Evolutionary conservation across 2,113 vertebrate species (phyloP).

Genomic region (Corvus moneduloides): DNA sequence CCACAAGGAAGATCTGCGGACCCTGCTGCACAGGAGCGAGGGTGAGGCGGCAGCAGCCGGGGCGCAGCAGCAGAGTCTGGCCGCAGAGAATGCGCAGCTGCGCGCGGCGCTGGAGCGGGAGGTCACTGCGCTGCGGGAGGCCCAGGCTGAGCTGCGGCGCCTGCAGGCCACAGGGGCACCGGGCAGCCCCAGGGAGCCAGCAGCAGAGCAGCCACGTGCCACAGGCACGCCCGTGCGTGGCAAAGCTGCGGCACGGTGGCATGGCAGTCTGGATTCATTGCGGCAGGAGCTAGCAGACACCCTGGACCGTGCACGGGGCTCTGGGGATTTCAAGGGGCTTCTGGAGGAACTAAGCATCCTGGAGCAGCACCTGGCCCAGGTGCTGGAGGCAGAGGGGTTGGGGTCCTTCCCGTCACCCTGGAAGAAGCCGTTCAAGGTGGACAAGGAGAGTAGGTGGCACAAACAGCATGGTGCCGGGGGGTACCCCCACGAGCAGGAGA

Average conservation of each 20-base stretch:
- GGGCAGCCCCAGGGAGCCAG: not conserved
- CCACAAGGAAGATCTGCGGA: constrained; percentile 75
- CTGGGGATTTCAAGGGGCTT: not conserved
- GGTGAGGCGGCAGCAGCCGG: not conserved
- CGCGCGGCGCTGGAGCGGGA: constrained; percentile 64
- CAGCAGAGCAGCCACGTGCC: not conserved
- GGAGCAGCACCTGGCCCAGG: constrained; percentile 54
- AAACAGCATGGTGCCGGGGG: not conserved
- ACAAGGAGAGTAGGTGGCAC: not conserved
- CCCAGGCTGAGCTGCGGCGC: constrained; percentile 78
- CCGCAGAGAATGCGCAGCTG: constrained; percentile 1
- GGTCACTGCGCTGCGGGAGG: constrained; percentile 60
- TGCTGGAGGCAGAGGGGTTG: not conserved
- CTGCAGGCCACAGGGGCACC: constrained; percentile 63
- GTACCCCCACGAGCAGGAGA: not conserved
- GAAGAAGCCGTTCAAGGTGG: not conserved
- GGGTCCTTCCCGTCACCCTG: not conserved
- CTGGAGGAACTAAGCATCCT: constrained; percentile 16
- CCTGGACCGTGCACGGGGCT: not conserved
- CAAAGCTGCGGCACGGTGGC: not conserved
- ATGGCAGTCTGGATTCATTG: constrained; percentile 2
- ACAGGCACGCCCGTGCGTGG: not conserved
- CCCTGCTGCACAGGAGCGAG: constrained; percentile 9
- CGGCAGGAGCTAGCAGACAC: not conserved
- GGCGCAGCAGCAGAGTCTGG: not conserved